Conservation (phyloP, 1,140 invertebrate species). For the Ectropis grisescens region DNA sequence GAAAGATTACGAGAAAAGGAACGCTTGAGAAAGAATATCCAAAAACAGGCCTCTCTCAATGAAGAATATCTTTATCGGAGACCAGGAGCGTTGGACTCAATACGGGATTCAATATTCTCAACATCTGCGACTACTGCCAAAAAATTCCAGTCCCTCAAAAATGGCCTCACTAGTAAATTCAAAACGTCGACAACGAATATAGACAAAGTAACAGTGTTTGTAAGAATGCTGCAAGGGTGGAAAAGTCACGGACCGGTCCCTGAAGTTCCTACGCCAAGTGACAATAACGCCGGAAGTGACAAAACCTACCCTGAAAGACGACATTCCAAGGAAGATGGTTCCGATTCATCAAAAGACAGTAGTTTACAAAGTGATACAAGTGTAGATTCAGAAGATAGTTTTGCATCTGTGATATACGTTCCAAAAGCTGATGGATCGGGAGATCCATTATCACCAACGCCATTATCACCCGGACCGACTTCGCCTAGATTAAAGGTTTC, state of each 20-base stretch:
- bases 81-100: conserved; percentile 76
- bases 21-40: conserved; percentile 85
- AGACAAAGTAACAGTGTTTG: conserved; percentile 84
- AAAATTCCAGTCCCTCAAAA: conserved; percentile 86
- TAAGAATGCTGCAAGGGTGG: conserved; percentile 82
- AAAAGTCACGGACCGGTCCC: conserved; percentile 71
- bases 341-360: conserved; percentile 92
- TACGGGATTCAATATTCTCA: conserved; percentile 81
- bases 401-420: conserved; percentile 91
- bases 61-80: conserved; percentile 86
- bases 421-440: conserved; percentile 74
- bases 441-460: conserved; percentile 71
- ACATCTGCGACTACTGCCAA: conserved; percentile 80
- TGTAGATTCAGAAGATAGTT: conserved; percentile 93
- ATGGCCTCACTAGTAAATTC: conserved; percentile 84
- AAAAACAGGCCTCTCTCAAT: conserved; percentile 90
- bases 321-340: conserved; percentile 80
- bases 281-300: conserved; percentile 41
- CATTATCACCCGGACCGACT: conserved; percentile 72
- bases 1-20: conserved; percentile 88
- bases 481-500: conserved; percentile 73
- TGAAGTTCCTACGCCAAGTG: conserved; percentile 57
- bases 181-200: conserved; percentile 85
- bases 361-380: conserved; percentile 94
- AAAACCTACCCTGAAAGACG: conserved; percentile 49